These are phyloP conservation scores for Ochotona curzoniae DNA, from an alignment of 2,113 vertebrate species.

Conservation along the genomic window DNA sequence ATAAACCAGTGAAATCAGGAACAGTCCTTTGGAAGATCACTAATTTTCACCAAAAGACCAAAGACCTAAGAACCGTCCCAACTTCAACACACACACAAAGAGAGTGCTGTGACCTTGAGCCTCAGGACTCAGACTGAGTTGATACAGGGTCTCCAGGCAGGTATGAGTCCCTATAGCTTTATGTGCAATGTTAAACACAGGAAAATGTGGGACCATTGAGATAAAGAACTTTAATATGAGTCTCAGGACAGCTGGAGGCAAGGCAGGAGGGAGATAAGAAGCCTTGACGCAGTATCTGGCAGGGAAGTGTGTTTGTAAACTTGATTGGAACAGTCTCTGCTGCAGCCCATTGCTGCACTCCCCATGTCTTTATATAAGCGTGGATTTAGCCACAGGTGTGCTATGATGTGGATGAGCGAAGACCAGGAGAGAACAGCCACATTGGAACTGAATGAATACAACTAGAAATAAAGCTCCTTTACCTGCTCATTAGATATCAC, in stretches of 20 bases:
- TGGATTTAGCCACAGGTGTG: neutral
- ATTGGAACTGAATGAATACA: neutral
- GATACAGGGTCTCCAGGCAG: neutral
- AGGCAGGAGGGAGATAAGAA: neutral
- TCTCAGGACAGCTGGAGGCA: neutral
- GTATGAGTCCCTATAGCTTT: neutral
- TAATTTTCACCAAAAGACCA: neutral
- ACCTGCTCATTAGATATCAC: neutral
- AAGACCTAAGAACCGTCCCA: neutral
- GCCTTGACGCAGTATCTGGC: neutral
- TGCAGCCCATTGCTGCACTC: neutral
- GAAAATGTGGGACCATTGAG: neutral
- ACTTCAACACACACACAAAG: too few species aligned
- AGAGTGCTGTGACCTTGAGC: neutral
- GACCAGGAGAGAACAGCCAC: neutral
- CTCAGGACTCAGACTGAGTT: neutral
- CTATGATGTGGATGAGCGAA: neutral
- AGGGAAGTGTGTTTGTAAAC: slow-evolving; percentile 31
- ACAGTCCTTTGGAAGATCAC: neutral
- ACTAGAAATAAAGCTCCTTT: neutral
- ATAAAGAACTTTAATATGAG: slow-evolving; percentile 39
- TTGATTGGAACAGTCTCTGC: neutral
- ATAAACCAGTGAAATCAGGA: neutral
- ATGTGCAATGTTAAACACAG: neutral
- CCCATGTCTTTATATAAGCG: neutral